Percentiles rank a stretch among this genome's conserved stretches.
Evolutionary conservation across 1,140 invertebrate genomes (phyloP).

Genomic region (Drosophila erecta): DNA sequence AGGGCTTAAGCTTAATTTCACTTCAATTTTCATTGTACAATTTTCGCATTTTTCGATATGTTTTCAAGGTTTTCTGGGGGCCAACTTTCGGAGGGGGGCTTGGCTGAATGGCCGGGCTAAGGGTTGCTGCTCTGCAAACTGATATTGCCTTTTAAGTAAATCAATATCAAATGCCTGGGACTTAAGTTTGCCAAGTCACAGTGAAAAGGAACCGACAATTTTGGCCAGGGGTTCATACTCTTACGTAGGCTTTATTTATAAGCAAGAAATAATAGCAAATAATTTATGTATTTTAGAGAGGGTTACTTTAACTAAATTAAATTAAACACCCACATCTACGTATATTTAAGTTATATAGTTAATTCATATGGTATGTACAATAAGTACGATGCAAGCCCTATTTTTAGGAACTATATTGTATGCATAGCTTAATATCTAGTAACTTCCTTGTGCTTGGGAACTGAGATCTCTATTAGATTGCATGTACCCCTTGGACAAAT

Average conservation of each 20-base stretch:
- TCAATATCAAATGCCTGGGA: slow-evolving; percentile 78
- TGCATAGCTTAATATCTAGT: not conserved
- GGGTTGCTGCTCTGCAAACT: slow-evolving; percentile 62
- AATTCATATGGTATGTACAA: too few relatives aligned
- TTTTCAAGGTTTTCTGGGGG: slow-evolving; percentile 7
- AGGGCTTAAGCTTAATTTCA: slow-evolving; percentile 81
- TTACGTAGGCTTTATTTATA: too few relatives aligned
- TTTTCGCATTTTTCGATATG: slow-evolving; percentile 80
- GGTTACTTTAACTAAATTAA: too few relatives aligned
- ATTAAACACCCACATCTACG: too few relatives aligned
- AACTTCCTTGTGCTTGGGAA: not conserved
- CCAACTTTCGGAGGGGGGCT: not conserved
- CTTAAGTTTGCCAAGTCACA: slow-evolving; percentile 72
- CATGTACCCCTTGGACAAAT: slow-evolving; percentile 2
- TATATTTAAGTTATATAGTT: too few relatives aligned
- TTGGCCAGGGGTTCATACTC: not conserved
- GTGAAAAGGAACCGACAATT: slow-evolving; percentile 9
- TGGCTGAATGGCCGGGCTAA: slow-evolving; percentile 16
- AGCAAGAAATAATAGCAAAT: too few relatives aligned
- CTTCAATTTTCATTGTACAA: slow-evolving; percentile 80
- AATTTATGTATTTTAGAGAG: too few relatives aligned
- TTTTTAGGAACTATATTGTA: too few relatives aligned
- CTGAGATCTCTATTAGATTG: not conserved
- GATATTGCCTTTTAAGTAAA: slow-evolving; percentile 82
- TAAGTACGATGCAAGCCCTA: too few relatives aligned